Evolutionary conservation across 2,888 invertebrate species (phyloP).

Genomic region (Chirona hameri): DNA sequence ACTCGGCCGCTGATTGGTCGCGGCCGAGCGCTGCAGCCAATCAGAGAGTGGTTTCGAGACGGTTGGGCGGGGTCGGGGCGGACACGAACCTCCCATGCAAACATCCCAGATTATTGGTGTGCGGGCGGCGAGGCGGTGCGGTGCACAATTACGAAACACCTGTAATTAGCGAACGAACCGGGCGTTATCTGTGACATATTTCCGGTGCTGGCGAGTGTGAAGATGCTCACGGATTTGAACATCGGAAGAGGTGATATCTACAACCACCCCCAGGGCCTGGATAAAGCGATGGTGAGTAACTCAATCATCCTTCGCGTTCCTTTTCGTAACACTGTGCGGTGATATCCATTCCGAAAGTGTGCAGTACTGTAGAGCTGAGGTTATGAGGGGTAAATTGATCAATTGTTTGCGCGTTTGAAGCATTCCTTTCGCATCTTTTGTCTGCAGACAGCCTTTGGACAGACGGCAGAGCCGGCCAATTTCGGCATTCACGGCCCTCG

Average conservation of each 20-base stretch:
- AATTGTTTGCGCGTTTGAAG: too few relatives aligned
- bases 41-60: background rate
- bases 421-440: too few relatives aligned
- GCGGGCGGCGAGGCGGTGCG: background rate
- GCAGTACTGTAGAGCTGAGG: too few relatives aligned
- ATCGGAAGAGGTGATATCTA: background rate
- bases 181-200: background rate
- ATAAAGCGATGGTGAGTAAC: background rate
- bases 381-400: too few relatives aligned
- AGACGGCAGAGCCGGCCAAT: too few relatives aligned
- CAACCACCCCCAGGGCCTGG: background rate
- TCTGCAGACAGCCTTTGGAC: too few relatives aligned
- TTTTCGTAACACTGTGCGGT: background rate
- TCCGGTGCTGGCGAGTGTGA: background rate
- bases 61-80: background rate
- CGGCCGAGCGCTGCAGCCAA: background rate
- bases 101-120: background rate
- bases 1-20: background rate
- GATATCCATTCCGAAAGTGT: background rate
- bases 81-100: constrained; percentile 1
- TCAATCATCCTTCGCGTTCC: background rate
- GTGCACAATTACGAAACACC: background rate
- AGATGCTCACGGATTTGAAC: constrained; percentile 13
- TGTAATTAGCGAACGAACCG: background rate
- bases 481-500: too few relatives aligned